Evolutionary conservation across 2,113 vertebrate genomes (phyloP).

Genomic region (Hippocampus abdominalis): DNA sequence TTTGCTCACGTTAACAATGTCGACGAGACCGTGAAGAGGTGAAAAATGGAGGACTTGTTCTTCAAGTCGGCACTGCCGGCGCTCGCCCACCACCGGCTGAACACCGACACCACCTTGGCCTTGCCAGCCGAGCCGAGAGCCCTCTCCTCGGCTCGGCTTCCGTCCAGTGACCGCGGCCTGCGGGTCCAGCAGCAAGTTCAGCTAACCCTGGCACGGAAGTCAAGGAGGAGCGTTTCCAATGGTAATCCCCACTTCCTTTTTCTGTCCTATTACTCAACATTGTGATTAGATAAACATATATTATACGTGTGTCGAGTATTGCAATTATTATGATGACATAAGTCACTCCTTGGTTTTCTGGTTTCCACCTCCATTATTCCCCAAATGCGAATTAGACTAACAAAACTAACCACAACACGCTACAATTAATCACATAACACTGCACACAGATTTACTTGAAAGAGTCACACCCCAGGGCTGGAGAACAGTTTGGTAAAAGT

Average conservation of each 20-base stretch:
- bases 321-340: neutral
- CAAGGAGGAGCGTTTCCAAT: constrained; percentile 24
- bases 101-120: constrained; percentile 62
- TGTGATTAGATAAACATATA: neutral
- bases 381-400: neutral
- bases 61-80: constrained; percentile 45
- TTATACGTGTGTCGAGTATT: neutral
- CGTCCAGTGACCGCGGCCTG: constrained; percentile 18
- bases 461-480: neutral
- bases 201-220: constrained; percentile 60
- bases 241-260: constrained; percentile 47
- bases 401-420: neutral
- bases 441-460: neutral
- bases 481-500: neutral
- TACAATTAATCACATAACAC: neutral
- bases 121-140: constrained; percentile 43
- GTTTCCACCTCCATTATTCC: neutral
- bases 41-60: constrained; percentile 41
- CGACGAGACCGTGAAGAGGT: neutral
- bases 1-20: neutral
- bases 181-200: constrained; percentile 69
- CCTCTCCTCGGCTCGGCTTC: neutral
- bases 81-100: constrained; percentile 7
- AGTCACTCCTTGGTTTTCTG: neutral
- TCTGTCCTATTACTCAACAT: neutral